Percentiles rank a stretch among this genome's conserved stretches.
Evolutionary conservation across 1,140 invertebrate genomes (phyloP).

Genomic region (Drosophila bocki): DNA sequence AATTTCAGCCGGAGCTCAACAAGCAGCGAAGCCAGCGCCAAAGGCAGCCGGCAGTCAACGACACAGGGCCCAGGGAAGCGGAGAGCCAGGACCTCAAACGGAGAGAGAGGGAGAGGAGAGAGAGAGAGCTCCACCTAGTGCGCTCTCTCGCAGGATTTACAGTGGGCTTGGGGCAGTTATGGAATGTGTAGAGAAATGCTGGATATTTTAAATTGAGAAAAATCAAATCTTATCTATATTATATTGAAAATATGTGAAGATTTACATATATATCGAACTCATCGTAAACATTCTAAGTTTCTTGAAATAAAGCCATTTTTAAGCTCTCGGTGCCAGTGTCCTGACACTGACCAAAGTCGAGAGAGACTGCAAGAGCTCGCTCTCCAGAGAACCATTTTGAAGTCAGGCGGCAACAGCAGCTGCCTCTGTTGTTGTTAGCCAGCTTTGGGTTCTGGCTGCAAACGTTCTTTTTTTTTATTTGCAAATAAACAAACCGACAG

Average conservation of each 20-base stretch:
- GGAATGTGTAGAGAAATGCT: not conserved
- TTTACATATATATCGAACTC: no score
- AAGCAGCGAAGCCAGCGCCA: slow-evolving; percentile 32
- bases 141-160: slow-evolving; percentile 22
- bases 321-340: not conserved
- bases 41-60: slow-evolving; percentile 60
- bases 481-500: slow-evolving; percentile 74
- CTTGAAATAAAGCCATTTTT: not conserved
- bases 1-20: slow-evolving; percentile 41
- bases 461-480: slow-evolving; percentile 43
- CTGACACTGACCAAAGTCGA: slow-evolving; percentile 15
- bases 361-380: not conserved
- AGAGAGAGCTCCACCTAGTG: not conserved
- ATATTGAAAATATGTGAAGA: no score
- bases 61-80: slow-evolving; percentile 36
- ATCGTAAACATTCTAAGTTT: no score
- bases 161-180: not conserved
- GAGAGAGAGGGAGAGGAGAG: slow-evolving; percentile 1
- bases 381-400: slow-evolving; percentile 9
- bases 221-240: no score
- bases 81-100: slow-evolving; percentile 23
- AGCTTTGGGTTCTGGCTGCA: slow-evolving; percentile 45
- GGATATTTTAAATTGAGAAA: no score
- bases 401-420: slow-evolving; percentile 14
- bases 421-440: slow-evolving; percentile 38